These are phyloP conservation scores for Pseudochaenichthys georgianus DNA, from an alignment of 2,797 vertebrate species.

Conservation along the genomic window DNA sequence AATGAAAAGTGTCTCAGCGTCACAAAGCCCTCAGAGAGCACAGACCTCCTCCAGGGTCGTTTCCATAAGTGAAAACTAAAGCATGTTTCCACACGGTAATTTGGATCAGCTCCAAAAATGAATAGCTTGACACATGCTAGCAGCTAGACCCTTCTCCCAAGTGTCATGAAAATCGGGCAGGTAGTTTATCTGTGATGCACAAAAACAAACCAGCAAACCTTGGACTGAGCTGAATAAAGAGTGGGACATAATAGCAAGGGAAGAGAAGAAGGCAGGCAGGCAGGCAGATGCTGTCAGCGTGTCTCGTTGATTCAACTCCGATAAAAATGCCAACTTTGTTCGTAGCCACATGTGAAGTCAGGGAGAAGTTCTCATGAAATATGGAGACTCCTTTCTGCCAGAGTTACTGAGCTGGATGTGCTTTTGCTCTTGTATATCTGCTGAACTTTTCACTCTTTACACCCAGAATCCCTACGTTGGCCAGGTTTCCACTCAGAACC, in stretches of 20 bases:
- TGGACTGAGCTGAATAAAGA: neutral
- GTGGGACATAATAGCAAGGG: neutral
- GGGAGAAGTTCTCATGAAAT: conserved; percentile 83
- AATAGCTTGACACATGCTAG: no score
- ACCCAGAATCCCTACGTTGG: conserved; percentile 67
- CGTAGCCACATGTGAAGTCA: conserved; percentile 62
- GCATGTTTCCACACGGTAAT: no score
- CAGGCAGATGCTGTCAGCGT: conserved; percentile 41
- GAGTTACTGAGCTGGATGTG: conserved; percentile 53
- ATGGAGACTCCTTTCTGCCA: conserved; percentile 71
- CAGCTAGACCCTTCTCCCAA: no score
- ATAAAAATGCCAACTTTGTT: conserved; percentile 75
- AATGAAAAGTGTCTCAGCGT: neutral
- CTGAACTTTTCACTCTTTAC: conserved; percentile 82
- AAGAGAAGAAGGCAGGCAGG: conserved; percentile 25
- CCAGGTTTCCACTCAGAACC: conserved; percentile 69
- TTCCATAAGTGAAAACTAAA: no score
- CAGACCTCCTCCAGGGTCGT: no score
- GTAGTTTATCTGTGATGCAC: no score
- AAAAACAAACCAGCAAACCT: neutral
- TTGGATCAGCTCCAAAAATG: no score
- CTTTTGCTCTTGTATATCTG: conserved; percentile 57
- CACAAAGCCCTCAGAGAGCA: no score
- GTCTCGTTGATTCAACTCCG: conserved; percentile 62
- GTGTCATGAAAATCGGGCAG: no score